Percentiles rank a stretch among this genome's conserved stretches.
phyloP scores from a whole-genome alignment of 2,888 invertebrate species.

The Zaprionus obscuricornis region DNA sequence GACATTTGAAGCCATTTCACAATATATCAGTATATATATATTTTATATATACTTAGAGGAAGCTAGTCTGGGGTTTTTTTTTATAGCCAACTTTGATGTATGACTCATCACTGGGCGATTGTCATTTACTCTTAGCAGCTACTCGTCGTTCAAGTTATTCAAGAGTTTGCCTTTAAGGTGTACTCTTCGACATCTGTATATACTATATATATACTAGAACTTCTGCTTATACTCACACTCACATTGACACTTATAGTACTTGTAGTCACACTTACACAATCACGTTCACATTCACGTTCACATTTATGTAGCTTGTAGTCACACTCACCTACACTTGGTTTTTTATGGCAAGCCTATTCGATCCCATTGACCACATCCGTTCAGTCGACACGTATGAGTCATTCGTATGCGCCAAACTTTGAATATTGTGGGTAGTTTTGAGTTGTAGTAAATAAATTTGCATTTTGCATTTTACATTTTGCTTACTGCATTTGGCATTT shows the following conservation, averaged over 20 bases:
- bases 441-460: constrained; percentile 29
- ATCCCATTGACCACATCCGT: constrained; percentile 65
- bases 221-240: too few relatives aligned
- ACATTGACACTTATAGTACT: too few relatives aligned
- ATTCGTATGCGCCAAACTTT: constrained; percentile 23
- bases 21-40: too few relatives aligned
- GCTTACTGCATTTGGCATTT: constrained; percentile 7
- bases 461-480: constrained; percentile 38
- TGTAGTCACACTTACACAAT: too few relatives aligned
- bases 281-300: too few relatives aligned
- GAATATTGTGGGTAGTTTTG: constrained; percentile 25
- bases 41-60: too few relatives aligned
- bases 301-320: constrained; percentile 36
- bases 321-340: constrained; percentile 52
- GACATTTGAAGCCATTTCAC: too few relatives aligned
- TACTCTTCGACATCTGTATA: too few relatives aligned
- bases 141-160: constrained; percentile 31
- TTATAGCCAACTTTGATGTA: constrained; percentile 36
- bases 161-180: constrained; percentile 36
- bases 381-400: background rate
- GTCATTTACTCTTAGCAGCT: constrained; percentile 35
- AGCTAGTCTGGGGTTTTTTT: too few relatives aligned
- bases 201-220: too few relatives aligned
- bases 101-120: constrained; percentile 43
- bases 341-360: constrained; percentile 48